Conservation (phyloP, 2,113 vertebrate species). For the cattle (Bos taurus) region DNA sequence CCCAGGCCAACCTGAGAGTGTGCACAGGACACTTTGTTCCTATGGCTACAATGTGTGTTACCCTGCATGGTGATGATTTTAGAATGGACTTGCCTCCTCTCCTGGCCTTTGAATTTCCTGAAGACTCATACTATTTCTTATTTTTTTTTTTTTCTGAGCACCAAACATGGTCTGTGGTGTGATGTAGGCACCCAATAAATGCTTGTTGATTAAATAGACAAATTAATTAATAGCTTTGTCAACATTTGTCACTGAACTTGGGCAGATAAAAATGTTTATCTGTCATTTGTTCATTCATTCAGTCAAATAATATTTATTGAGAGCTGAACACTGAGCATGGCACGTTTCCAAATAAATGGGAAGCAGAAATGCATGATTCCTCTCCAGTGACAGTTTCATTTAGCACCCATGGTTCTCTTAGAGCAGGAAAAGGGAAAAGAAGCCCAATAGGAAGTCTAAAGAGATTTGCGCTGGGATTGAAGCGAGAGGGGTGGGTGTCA, state of each 20-base stretch:
- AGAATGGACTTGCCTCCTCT: not conserved
- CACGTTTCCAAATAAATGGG: slow-evolving; percentile 27
- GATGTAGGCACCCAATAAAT: not conserved
- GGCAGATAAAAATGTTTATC: slow-evolving; percentile 38
- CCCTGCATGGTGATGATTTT: not conserved
- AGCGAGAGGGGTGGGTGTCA: not conserved
- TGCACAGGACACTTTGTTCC: not conserved
- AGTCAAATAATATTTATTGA: slow-evolving; percentile 39
- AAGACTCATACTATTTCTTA: not conserved
- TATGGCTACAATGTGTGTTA: not conserved
- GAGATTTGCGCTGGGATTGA: not conserved
- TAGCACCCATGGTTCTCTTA: slow-evolving; percentile 12
- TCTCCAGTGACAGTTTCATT: not conserved
- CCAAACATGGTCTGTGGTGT: not conserved
- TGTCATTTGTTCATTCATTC: slow-evolving; percentile 46
- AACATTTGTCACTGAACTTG: slow-evolving; percentile 30
- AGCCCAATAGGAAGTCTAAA: not conserved
- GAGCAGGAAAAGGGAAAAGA: not conserved
- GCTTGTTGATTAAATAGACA: slow-evolving; percentile 24
- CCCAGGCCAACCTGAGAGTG: not conserved
- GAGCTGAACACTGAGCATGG: slow-evolving; percentile 26
- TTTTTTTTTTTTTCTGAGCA: not conserved
- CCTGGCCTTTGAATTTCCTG: not conserved
- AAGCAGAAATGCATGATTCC: slow-evolving; percentile 2
- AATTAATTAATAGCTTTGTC: slow-evolving; percentile 36